Evolutionary conservation across 1,140 invertebrate species (phyloP).

Genomic region (Probaryconus sp.): DNA sequence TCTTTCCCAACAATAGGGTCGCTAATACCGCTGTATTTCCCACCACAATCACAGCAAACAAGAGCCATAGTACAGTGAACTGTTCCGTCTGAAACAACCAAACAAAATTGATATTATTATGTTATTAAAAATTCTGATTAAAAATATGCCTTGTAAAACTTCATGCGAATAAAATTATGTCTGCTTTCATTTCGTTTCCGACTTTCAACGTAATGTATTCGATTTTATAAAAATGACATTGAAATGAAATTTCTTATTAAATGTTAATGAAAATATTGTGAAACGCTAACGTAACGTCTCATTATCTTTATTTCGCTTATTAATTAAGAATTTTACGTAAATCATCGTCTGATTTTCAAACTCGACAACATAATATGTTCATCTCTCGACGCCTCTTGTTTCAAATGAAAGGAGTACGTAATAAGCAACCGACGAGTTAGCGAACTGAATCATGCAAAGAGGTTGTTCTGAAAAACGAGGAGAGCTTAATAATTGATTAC

Average conservation of each 20-base stretch:
- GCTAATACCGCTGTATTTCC: constrained; percentile 93
- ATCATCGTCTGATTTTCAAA: constrained; percentile 13
- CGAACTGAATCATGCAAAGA: constrained; percentile 36
- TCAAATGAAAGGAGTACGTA: constrained; percentile 26
- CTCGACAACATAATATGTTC: constrained; percentile 2
- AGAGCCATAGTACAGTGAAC: constrained; percentile 91
- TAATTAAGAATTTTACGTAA: constrained; percentile 23
- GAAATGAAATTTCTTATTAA: no score
- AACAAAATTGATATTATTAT: constrained; percentile 3
- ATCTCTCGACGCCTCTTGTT: constrained; percentile 13
- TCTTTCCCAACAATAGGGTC: constrained; percentile 89
- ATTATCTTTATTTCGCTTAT: constrained; percentile 6
- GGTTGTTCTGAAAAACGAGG: constrained; percentile 21
- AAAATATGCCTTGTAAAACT: no score
- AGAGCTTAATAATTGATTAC: constrained; percentile 52
- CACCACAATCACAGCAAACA: constrained; percentile 92
- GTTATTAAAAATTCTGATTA: no score
- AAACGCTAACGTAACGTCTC: not conserved
- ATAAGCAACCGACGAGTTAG: constrained; percentile 35
- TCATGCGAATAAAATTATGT: no score
- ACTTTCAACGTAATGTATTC: no score
- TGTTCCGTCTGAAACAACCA: constrained; percentile 89
- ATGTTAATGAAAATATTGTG: constrained; percentile 14
- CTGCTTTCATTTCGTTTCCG: no score
- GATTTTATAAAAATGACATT: no score